Percentiles rank a stretch among this genome's conserved stretches.
phyloP scores from a whole-genome alignment of 2,797 vertebrate genomes.

The Podargus strigoides region DNA sequence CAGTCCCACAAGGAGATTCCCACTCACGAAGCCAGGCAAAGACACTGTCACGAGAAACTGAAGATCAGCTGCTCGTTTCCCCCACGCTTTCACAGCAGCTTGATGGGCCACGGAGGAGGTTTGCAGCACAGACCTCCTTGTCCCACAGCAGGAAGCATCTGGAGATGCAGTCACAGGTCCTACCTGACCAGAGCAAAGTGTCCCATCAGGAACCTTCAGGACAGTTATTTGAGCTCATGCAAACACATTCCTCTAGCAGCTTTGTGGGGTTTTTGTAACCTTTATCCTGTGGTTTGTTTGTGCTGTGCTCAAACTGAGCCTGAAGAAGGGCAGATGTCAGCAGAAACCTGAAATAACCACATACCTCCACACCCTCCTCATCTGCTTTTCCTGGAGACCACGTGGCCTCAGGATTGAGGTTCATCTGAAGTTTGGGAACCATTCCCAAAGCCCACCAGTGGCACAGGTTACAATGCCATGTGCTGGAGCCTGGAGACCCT shows the following conservation, averaged over 20 bases:
- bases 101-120: not conserved
- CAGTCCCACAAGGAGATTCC: slow-evolving; percentile 1
- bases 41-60: not conserved
- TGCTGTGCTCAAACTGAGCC: not conserved
- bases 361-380: not conserved
- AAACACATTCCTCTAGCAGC: not conserved
- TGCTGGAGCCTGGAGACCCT: not conserved
- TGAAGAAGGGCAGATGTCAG: not conserved
- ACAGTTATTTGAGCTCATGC: not conserved
- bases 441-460: not conserved
- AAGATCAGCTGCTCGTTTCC: not conserved
- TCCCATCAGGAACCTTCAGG: not conserved
- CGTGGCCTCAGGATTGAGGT: accelerated
- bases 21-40: not conserved
- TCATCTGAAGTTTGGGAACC: not conserved
- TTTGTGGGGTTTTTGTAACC: not conserved
- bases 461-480: accelerated
- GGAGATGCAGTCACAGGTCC: not conserved
- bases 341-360: not conserved
- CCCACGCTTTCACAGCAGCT: not conserved
- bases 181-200: not conserved
- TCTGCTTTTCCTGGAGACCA: not conserved
- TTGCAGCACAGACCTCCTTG: not conserved
- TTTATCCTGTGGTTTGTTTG: not conserved
- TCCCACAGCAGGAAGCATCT: not conserved